A percentile compares a stretch with the other conserved stretches of the same genome.
Evolutionary conservation across 1,140 invertebrate species (phyloP).

Genomic region (Sinonovacula constricta): DNA sequence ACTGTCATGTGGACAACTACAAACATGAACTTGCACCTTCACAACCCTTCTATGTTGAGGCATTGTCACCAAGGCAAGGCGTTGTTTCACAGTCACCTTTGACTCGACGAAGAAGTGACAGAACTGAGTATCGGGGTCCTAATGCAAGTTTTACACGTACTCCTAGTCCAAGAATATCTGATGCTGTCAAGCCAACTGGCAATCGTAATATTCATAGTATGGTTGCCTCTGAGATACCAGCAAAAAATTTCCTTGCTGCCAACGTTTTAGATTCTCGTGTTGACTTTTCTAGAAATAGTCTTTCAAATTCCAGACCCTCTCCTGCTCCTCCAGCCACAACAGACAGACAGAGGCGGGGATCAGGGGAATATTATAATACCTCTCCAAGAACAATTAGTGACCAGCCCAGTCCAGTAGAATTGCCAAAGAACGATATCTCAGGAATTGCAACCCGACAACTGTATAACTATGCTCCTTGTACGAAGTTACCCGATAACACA

Average conservation of each 20-base stretch:
- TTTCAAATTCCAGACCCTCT: not conserved
- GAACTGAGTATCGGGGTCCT: not conserved
- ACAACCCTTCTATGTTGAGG: no score
- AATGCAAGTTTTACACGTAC: not conserved
- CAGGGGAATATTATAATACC: not conserved
- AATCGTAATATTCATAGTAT: slow-evolving; percentile 9
- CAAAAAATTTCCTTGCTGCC: not conserved
- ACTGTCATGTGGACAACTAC: no score
- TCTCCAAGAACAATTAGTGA: slow-evolving; percentile 11
- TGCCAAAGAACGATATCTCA: not conserved
- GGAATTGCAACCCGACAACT: slow-evolving; percentile 4
- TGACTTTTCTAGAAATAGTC: no score
- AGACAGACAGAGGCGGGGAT: not conserved
- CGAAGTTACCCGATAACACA: not conserved
- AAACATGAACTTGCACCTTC: no score
- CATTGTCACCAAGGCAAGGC: no score
- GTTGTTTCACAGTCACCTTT: no score
- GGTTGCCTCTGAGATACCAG: not conserved
- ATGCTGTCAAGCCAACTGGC: slow-evolving; percentile 15
- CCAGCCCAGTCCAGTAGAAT: slow-evolving; percentile 3
- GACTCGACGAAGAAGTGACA: not conserved
- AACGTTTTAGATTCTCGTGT: not conserved
- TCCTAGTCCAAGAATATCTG: slow-evolving; percentile 18
- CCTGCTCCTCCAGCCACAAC: not conserved
- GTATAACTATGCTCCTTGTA: not conserved